Base-by-base conservation (phyloP, 1,140 invertebrate genomes). In the Drosophila subobscura region DNA sequence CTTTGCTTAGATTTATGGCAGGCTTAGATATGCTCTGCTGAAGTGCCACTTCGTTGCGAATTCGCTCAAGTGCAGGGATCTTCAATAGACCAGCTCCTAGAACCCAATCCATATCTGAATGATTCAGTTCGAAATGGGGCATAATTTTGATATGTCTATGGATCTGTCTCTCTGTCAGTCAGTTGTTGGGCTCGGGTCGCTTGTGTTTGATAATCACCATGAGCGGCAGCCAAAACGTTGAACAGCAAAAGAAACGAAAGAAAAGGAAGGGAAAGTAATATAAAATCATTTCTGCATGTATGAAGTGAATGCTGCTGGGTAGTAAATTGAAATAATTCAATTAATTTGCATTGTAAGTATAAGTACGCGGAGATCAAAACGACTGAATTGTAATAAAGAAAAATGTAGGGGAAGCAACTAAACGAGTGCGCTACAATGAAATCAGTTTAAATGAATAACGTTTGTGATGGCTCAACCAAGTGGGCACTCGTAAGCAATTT, bases 331-430 rank as follows among this genome's bases (percentile, higher is more conserved):
- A 86, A 88, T 88, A 86, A 86, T 86, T 86, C 81, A 86, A 86
- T 86, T 88, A 86, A 86, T 86, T 86, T 83, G 81, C 81, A 86
- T 86, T 86, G 81, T 86, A 88, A 88, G 78, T 86, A 88, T 79
- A 68, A 76, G 78, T 72, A 57, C 55, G 44, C 8, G 4, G 41
- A 76, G 73, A 74, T 67, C 76, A 74, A 37, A 37, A 37, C 33
- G 65, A 40, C 72, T 73, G 59, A 73, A 86, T 80, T 85, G 80
- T 85, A 86, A 85, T 85, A 79, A 80, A 79, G 63, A 81, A 72
- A 72, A 72, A 75, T 75, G 74, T 79, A 71, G 66, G 66, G 72
- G 65, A 77, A 67, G 74, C 76, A 56, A 59, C 70, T 79, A 77
- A 81, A 77, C 77, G 58, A 80, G 56, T 78, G 64, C 46, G 61